These are phyloP conservation scores for Metridium senile DNA, from an alignment of 92 coral and sea anemone species.

Conservation along the genomic window DNA sequence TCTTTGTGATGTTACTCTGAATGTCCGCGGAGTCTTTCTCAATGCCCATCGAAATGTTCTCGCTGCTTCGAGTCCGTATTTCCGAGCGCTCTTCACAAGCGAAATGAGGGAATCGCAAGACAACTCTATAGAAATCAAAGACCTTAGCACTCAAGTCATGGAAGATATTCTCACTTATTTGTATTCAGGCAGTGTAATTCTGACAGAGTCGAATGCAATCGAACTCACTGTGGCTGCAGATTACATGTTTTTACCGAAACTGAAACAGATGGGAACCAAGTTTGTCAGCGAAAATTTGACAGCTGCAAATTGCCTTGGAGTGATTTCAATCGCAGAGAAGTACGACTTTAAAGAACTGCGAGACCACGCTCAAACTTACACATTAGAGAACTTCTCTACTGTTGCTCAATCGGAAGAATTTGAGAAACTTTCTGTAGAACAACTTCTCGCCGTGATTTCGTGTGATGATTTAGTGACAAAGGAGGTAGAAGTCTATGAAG, in stretches of 20 bases:
- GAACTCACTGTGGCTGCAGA: slow-evolving; percentile 76
- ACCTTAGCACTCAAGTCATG: slow-evolving; percentile 58
- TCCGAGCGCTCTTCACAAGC: slow-evolving; percentile 74
- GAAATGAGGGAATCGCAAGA: slow-evolving; percentile 80
- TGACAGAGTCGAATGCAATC: slow-evolving; percentile 60
- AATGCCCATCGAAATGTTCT: slow-evolving; percentile 77
- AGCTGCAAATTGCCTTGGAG: slow-evolving; percentile 82
- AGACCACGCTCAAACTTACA: slow-evolving; percentile 68
- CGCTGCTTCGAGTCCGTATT: slow-evolving; percentile 82
- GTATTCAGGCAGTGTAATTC: slow-evolving; percentile 69
- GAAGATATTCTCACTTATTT: slow-evolving; percentile 67
- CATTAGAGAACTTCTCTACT: slow-evolving; percentile 76
- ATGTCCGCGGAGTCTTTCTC: slow-evolving; percentile 56
- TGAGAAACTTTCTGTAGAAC: slow-evolving; percentile 59
- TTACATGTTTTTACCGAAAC: slow-evolving; percentile 63
- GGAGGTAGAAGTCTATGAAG: slow-evolving; percentile 84
- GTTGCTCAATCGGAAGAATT: slow-evolving; percentile 71
- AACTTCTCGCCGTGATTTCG: slow-evolving; percentile 76
- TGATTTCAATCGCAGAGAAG: slow-evolving; percentile 80
- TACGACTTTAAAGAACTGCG: slow-evolving; percentile 68
- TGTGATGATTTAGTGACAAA: slow-evolving; percentile 92
- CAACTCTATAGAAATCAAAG: slow-evolving; percentile 62
- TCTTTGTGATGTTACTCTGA: slow-evolving; percentile 74
- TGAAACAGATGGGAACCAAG: slow-evolving; percentile 69
- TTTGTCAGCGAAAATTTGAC: slow-evolving; percentile 66